These are phyloP conservation scores for Xanthorhoe spadicearia DNA, from an alignment of 2,888 invertebrate genomes.

Conservation along the genomic window DNA sequence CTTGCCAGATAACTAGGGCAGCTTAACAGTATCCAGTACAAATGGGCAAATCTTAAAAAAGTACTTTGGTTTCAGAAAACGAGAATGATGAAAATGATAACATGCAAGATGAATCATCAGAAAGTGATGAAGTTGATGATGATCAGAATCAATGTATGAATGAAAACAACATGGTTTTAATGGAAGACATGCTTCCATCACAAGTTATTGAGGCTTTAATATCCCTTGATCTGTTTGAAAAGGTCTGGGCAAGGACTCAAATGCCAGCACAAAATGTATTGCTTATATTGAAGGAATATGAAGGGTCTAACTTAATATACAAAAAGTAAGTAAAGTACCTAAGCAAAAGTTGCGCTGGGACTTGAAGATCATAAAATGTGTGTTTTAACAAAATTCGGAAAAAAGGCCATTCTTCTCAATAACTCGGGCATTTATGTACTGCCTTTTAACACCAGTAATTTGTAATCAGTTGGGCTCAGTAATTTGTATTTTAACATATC, in stretches of 20 bases:
- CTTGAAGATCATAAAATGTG: not conserved
- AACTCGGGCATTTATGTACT: too few relatives aligned
- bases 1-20: too few relatives aligned
- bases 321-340: conserved; percentile 71
- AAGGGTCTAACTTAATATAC: conserved; percentile 73
- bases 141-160: conserved; percentile 71
- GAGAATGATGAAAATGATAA: conserved; percentile 54
- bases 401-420: too few relatives aligned
- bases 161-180: conserved; percentile 50
- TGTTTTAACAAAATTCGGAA: not conserved
- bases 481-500: too few relatives aligned
- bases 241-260: conserved; percentile 83
- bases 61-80: conserved; percentile 52
- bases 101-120: conserved; percentile 65
- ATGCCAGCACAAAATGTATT: conserved; percentile 83
- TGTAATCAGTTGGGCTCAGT: too few relatives aligned
- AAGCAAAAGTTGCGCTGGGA: too few relatives aligned
- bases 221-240: conserved; percentile 84
- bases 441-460: too few relatives aligned
- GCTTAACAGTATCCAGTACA: too few relatives aligned
- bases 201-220: conserved; percentile 86
- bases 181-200: conserved; percentile 81
- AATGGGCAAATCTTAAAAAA: too few relatives aligned
- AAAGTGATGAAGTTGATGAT: conserved; percentile 72
- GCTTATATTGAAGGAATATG: conserved; percentile 80